Percentiles rank a stretch among this genome's conserved stretches.
Conservation (phyloP, 2,113 vertebrate genomes). For the Cyprinodon variegatus region DNA sequence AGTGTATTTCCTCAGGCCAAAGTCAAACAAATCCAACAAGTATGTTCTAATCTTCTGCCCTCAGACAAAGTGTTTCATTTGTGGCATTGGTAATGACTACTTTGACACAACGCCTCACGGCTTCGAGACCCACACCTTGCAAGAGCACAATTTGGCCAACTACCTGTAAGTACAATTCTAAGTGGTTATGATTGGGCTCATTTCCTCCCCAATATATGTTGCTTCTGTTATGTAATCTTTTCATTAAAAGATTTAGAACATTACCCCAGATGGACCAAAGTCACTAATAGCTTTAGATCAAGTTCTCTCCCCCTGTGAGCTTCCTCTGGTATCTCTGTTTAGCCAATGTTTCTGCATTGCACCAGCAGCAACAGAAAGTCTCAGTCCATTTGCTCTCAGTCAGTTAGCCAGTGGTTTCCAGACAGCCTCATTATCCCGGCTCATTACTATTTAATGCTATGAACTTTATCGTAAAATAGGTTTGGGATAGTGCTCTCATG, state of each 20-base stretch:
- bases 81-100: slow-evolving; percentile 98
- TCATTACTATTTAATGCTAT: slow-evolving; percentile 69
- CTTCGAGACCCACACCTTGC: slow-evolving; percentile 97
- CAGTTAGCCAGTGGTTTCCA: slow-evolving; percentile 42
- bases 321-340: slow-evolving; percentile 18
- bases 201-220: background rate
- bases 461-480: slow-evolving; percentile 67
- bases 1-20: background rate
- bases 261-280: slow-evolving; percentile 1
- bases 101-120: slow-evolving; percentile 97
- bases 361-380: slow-evolving; percentile 37
- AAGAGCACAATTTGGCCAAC: slow-evolving; percentile 99
- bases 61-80: slow-evolving; percentile 99
- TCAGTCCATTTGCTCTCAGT: slow-evolving; percentile 53
- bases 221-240: slow-evolving; percentile 13
- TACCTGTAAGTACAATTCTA: slow-evolving; percentile 89
- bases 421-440: slow-evolving; percentile 63
- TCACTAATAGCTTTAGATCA: slow-evolving; percentile 33
- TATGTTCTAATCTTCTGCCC: slow-evolving; percentile 28
- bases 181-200: background rate
- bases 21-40: background rate
- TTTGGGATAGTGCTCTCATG: slow-evolving; percentile 52
- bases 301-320: slow-evolving; percentile 27
- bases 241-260: slow-evolving; percentile 35
- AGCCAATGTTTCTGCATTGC: slow-evolving; percentile 12